Conservation (phyloP, 2,888 invertebrate species). For the Sialis lutaria region DNA sequence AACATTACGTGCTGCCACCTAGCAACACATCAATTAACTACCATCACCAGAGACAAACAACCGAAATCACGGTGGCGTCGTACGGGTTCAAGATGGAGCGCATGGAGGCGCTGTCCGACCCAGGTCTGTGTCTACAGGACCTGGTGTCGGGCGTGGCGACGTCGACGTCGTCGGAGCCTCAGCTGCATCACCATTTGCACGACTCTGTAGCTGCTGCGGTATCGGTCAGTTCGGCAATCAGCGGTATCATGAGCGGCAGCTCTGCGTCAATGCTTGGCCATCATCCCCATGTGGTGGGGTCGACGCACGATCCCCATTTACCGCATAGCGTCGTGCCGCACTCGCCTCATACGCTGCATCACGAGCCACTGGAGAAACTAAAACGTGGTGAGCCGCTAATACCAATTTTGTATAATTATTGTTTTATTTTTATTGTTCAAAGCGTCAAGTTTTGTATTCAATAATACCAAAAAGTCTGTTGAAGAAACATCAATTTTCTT, state of each 20-base stretch:
- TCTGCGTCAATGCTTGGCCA: conserved; percentile 28
- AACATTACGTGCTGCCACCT: too few relatives aligned
- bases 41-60: too few relatives aligned
- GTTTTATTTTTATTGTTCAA: neutral
- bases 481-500: too few relatives aligned
- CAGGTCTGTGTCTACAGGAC: conserved; percentile 57
- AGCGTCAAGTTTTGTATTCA: too few relatives aligned
- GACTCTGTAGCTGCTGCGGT: conserved; percentile 32
- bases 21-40: too few relatives aligned
- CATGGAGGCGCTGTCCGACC: conserved; percentile 50
- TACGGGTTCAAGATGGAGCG: conserved; percentile 32
- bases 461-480: too few relatives aligned
- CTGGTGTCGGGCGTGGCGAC: conserved; percentile 41
- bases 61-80: neutral
- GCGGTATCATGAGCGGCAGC: conserved; percentile 35
- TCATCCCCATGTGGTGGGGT: conserved; percentile 24
- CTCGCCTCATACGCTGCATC: conserved; percentile 33
- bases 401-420: too few relatives aligned
- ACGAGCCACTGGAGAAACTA: conserved; percentile 60
- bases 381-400: conserved; percentile 49
- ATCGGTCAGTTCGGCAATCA: conserved; percentile 37
- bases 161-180: conserved; percentile 29
- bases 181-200: conserved; percentile 35
- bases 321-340: conserved; percentile 43
- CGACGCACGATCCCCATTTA: conserved; percentile 33